phyloP scores from a whole-genome alignment of 2,113 vertebrate genomes.

The Petrocephalus microphthalmus region DNA sequence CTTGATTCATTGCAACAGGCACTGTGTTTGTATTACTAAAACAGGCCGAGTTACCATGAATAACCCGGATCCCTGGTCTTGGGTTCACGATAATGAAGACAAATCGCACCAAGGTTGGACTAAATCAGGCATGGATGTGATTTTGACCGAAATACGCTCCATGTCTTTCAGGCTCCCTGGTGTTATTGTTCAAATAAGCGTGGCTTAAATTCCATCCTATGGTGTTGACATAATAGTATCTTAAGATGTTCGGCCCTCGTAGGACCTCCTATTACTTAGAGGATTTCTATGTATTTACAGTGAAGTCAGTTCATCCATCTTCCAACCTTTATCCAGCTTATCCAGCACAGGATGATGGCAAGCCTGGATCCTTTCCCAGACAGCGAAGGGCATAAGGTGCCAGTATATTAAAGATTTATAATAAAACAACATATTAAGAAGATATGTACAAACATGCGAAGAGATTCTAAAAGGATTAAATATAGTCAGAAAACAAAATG shows the following conservation, averaged over 20 bases:
- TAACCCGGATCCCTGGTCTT: background rate
- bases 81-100: background rate
- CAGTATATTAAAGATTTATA: background rate
- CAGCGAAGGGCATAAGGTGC: background rate
- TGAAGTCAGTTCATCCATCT: background rate
- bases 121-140: background rate
- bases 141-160: background rate
- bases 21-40: background rate
- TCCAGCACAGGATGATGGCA: background rate
- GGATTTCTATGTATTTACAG: background rate
- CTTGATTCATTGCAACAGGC: background rate
- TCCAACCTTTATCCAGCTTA: background rate
- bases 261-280: background rate
- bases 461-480: background rate
- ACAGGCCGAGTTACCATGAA: background rate
- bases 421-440: background rate
- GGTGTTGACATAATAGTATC: background rate
- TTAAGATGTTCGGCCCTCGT: background rate
- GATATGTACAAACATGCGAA: background rate
- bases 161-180: background rate
- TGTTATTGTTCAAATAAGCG: background rate
- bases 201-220: background rate
- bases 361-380: background rate
- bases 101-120: background rate
- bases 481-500: background rate